These are phyloP conservation scores for Silvanus unidentatus DNA, from an alignment of 2,888 invertebrate genomes.

Conservation along the genomic window DNA sequence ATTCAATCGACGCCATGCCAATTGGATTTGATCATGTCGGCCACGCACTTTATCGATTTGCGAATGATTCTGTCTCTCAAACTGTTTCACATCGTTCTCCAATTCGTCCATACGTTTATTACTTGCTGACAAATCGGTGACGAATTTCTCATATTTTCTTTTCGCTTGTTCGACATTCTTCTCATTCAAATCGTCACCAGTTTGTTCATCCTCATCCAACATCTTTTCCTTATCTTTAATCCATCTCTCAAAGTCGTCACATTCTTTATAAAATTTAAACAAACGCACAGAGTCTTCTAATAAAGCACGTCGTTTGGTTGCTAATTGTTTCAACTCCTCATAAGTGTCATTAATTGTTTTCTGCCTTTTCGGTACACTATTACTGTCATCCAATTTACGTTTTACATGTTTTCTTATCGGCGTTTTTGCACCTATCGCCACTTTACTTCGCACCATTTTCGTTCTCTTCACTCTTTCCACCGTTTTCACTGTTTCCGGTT, in stretches of 20 bases:
- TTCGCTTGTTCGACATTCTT: slow-evolving; percentile 89
- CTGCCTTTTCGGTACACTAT: slow-evolving; percentile 76
- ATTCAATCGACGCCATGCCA: slow-evolving; percentile 83
- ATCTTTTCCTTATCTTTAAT: slow-evolving; percentile 92
- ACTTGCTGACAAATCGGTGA: slow-evolving; percentile 92
- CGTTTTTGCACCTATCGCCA: slow-evolving; percentile 60
- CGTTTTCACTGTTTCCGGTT: slow-evolving; percentile 76
- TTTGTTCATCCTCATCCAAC: slow-evolving; percentile 73
- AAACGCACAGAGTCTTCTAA: slow-evolving; percentile 88
- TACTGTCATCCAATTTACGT: slow-evolving; percentile 53
- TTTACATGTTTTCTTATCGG: slow-evolving; percentile 40
- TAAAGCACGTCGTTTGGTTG: slow-evolving; percentile 72
- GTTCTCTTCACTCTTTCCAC: slow-evolving; percentile 86
- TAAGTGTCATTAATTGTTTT: slow-evolving; percentile 76
- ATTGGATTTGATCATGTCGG: slow-evolving; percentile 76
- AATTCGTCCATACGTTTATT: slow-evolving; percentile 86
- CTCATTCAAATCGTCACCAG: slow-evolving; percentile 46
- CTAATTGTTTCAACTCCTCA: slow-evolving; percentile 71
- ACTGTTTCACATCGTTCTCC: slow-evolving; percentile 78
- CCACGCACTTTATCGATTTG: slow-evolving; percentile 74
- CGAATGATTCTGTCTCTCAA: slow-evolving; percentile 79
- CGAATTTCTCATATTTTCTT: slow-evolving; percentile 93
- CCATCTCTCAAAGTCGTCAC: slow-evolving; percentile 97
- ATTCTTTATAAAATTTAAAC: slow-evolving; percentile 91
- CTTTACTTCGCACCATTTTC: slow-evolving; percentile 78